These are phyloP conservation scores for Argya squamiceps DNA, from an alignment of 2,797 vertebrate genomes.

Conservation along the genomic window DNA sequence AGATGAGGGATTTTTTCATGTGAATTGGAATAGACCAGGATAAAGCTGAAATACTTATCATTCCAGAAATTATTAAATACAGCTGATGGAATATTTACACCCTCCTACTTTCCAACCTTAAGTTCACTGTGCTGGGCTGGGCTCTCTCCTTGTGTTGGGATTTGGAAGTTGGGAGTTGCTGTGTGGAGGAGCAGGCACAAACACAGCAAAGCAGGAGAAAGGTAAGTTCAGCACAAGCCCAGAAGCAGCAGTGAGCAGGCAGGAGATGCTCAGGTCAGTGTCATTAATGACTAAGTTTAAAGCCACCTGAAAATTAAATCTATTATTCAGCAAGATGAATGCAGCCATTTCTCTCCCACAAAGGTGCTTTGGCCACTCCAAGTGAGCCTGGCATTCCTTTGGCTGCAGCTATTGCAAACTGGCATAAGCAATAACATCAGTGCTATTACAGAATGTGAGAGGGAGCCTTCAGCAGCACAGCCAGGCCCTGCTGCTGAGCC, in stretches of 20 bases:
- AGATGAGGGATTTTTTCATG: background rate
- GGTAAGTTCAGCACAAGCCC: background rate
- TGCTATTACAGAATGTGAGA: fast-evolving
- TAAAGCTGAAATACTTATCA: background rate
- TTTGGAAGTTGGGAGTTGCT: background rate
- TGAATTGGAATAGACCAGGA: background rate
- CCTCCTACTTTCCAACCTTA: background rate
- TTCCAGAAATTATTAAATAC: background rate
- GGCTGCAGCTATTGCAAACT: background rate
- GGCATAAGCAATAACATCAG: background rate
- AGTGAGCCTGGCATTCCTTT: background rate
- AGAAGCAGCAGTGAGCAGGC: background rate
- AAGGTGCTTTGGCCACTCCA: background rate
- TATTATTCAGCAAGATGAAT: background rate
- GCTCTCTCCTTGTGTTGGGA: background rate
- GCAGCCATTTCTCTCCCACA: background rate
- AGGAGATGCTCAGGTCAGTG: background rate
- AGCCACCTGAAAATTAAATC: background rate
- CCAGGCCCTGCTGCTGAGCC: background rate
- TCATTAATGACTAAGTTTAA: background rate
- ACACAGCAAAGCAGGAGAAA: background rate
- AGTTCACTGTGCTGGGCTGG: background rate
- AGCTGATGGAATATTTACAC: background rate
- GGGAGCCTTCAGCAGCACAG: background rate
- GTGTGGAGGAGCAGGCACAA: background rate